Evolutionary conservation across 2,113 vertebrate species (phyloP).

Genomic region (Gobio gobio): DNA sequence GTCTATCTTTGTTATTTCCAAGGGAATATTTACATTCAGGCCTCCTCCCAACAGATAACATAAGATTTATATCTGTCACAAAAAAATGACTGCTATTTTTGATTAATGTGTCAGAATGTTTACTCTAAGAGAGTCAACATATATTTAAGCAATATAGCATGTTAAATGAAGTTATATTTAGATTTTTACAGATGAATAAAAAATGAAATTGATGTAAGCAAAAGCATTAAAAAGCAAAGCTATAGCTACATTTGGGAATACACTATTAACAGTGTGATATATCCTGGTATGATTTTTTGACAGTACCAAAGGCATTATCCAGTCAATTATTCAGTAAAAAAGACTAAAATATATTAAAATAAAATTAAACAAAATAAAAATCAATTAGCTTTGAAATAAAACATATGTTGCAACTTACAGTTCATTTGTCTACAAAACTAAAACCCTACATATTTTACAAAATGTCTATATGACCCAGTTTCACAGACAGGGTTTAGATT

Average conservation of each 20-base stretch:
- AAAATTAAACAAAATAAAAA: no score
- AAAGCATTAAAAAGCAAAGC: no score
- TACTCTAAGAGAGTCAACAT: neutral
- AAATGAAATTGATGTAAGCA: neutral
- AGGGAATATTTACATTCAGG: neutral
- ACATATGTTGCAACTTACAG: no score
- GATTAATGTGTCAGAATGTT: neutral
- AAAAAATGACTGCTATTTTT: neutral
- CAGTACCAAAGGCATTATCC: no score
- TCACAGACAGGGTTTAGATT: no score
- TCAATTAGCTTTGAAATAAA: no score
- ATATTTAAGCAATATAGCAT: neutral
- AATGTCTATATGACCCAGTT: no score
- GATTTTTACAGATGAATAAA: neutral
- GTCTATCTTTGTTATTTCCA: conserved; percentile 9
- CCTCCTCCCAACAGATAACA: neutral
- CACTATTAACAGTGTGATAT: no score
- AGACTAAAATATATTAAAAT: neutral
- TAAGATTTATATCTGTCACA: neutral
- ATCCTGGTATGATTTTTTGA: neutral
- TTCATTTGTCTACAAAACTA: no score
- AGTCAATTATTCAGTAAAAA: no score
- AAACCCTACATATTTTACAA: no score
- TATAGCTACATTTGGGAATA: no score
- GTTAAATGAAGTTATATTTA: neutral